Percentiles rank a stretch among this genome's conserved stretches.
Evolutionary conservation across 1,140 invertebrate species (phyloP).

Genomic region (Melanaphis sacchari): DNA sequence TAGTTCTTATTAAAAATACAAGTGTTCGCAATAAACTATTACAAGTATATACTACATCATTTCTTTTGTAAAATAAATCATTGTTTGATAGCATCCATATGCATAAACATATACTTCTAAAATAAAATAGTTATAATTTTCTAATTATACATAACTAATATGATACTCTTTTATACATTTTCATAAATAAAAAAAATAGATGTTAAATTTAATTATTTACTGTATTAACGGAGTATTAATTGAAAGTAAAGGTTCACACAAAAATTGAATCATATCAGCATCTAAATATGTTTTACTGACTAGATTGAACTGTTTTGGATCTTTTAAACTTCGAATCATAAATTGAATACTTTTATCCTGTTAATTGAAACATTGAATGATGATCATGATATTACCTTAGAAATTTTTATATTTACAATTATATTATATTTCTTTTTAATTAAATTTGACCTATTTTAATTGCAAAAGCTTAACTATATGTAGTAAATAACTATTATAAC

Average conservation of each 20-base stretch:
- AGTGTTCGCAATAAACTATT: conserved; percentile 36
- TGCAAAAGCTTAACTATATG: too few species aligned
- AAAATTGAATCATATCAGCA: conserved; percentile 50
- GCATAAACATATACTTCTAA: conserved; percentile 53
- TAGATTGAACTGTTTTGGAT: conserved; percentile 32
- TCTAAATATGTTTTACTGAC: conserved; percentile 23
- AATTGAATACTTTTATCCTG: conserved; percentile 39
- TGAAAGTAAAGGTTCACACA: conserved; percentile 49
- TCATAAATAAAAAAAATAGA: background rate
- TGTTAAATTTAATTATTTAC: conserved; percentile 19
- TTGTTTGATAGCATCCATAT: conserved; percentile 53
- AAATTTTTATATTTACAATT: background rate
- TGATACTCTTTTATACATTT: background rate
- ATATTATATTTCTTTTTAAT: background rate
- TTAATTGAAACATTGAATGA: background rate
- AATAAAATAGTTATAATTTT: background rate
- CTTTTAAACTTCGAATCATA: conserved; percentile 48
- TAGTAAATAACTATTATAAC: too few species aligned
- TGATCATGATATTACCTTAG: background rate
- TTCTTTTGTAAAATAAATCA: conserved; percentile 42
- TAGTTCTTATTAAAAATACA: conserved; percentile 50
- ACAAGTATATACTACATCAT: conserved; percentile 47
- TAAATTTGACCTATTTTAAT: too few species aligned
- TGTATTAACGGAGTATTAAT: conserved; percentile 22
- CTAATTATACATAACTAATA: background rate